Evolutionary conservation across 1,140 invertebrate genomes (phyloP), one percentile per base, ranked within the genome.

Genomic region (Aphelinus atriplicis): DNA sequence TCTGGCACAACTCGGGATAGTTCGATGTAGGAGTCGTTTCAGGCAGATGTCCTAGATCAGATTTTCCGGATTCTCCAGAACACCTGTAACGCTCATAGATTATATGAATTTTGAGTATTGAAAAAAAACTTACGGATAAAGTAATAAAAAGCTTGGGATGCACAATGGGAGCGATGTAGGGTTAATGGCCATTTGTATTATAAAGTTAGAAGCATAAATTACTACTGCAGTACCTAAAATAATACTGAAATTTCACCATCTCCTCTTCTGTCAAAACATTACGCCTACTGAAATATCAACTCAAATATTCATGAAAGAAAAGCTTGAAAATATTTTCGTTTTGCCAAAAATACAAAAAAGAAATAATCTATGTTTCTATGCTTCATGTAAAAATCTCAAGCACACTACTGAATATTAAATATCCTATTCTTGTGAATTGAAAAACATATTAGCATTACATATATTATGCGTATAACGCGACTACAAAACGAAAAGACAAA

Each of bases 1-100:
- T 89, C 26, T 91, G 60, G 10, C 92, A 78, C 56, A 90, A 84
- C 75, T 92, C 90, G 43, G 90, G 83, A 45, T 88, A 84, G 3
- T 88, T 81, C 1, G 87, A 84, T 63, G 80, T 76, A 48, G 77
- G 75, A 45, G 77, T 79, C n/a, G 64, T 79, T 10, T 73, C 76
- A 1, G 78, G 76, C 7, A 79, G 57, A 3, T 73, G 70, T 55
- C 81, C 78, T 7, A 79, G 5, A 26, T 43, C 55, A 6, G 3
- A 5, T 7, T 7, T 9, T 2, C 66, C 66, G 26, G 45, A n/a
- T 58, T 68, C 66, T 47, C 55, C 66, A 7, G 53, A 26, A 5
- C 66, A 68, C 66, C 66, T 68, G 43, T 9, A 56, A 55, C 9
- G 10, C 45, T 55, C 9, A n/a, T 5, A 51, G 26, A 65, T 65